Evolutionary conservation across 1,140 invertebrate species (phyloP), one percentile per base, ranked within the genome.

Genomic region (Halesus radiatus): DNA sequence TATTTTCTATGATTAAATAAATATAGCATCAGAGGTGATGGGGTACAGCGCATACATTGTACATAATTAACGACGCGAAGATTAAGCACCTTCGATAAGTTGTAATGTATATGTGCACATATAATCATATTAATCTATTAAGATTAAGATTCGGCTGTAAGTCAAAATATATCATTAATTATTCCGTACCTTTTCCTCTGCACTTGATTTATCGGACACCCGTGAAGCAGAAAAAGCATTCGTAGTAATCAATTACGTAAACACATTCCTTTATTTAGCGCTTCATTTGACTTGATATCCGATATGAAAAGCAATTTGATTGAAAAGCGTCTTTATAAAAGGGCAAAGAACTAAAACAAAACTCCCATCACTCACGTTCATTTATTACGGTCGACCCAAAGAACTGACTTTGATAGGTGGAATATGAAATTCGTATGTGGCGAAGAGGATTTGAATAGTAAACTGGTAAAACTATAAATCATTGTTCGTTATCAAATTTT

Each of bases 401-500:
- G 58, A 58, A 22, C 37, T 45, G 68, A 72, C 68, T 72, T 72
- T 72, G 68, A 72, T 72, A 37, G 26, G 54, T 29, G 10, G n/a
- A 29, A 78, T 26, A 53, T 50, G 62, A 68, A 70, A 32, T 70
- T 68, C 62, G 18, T 78, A 58, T 68, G 76, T 29, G 37, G 68
- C 22, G 53, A 20, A 72, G 77, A 20, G 60, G 77, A 72, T 79
- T 79, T 79, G 45, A 78, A 54, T 68, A 56, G 66, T 66, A 56
- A 37, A 26, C 3, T 23, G 77, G 22, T 26, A 20, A 22, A 22
- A 37, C 66, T 58, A 79, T 79, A 79, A 79, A 79, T 79, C 77
- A 79, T 72, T 37, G 72, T 75, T 79, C 62, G 64, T 79, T 79
- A 79, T 79, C 77, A 79, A 79, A 72, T 79, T 79, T 53, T 29